Evolutionary conservation across 2,888 invertebrate species (phyloP).

Genomic region (Mimachlamys varia): DNA sequence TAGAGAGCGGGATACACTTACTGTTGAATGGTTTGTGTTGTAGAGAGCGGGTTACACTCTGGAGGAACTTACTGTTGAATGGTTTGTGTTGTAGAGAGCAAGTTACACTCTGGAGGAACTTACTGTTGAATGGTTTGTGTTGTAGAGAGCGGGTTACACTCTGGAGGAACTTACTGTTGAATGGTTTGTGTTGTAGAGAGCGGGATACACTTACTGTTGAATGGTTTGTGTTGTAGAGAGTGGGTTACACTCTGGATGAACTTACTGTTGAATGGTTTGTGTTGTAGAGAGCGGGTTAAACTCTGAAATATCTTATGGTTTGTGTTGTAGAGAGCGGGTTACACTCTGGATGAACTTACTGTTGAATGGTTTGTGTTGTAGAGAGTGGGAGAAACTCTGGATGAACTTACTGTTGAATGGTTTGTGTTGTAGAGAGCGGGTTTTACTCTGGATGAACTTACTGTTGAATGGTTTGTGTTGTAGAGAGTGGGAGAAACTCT

Average conservation of each 20-base stretch:
- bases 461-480: no score
- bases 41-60: conserved; percentile 91
- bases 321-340: conserved; percentile 88
- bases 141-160: conserved; percentile 90
- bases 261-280: no score
- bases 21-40: no score
- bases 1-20: conserved; percentile 90
- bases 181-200: no score
- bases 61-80: no score
- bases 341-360: conserved; percentile 94
- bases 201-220: conserved; percentile 96
- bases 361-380: no score
- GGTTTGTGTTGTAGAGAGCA: conserved; percentile 84
- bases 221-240: no score
- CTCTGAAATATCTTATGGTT: no score
- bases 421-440: conserved; percentile 87
- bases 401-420: no score
- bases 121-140: no score
- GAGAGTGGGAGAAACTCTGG: conserved; percentile 92
- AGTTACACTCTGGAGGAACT: conserved; percentile 95
- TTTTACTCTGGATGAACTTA: conserved; percentile 94
- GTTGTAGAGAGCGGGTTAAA: conserved; percentile 90
- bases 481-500: conserved; percentile 91
- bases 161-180: conserved; percentile 94
- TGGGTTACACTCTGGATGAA: conserved; percentile 95